phyloP scores from a whole-genome alignment of 2,797 vertebrate species.

The Catharus ustulatus region DNA sequence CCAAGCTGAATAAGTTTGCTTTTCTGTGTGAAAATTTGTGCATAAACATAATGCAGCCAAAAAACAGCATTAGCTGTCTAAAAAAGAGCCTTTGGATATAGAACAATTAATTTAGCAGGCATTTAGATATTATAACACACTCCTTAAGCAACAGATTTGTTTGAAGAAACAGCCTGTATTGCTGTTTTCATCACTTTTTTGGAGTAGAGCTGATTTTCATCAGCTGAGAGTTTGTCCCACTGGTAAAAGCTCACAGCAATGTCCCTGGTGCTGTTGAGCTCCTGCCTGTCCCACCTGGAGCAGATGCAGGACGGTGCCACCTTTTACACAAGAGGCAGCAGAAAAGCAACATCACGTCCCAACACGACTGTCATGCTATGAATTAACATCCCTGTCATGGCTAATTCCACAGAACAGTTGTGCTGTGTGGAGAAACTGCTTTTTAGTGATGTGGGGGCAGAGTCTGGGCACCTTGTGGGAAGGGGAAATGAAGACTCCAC shows the following conservation, averaged over 20 bases:
- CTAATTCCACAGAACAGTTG: neutral
- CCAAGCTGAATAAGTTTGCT: neutral
- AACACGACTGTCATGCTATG: rapidly evolving
- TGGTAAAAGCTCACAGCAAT: neutral
- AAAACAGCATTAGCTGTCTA: rapidly evolving
- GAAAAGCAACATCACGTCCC: neutral
- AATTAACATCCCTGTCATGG: neutral
- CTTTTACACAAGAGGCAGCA: neutral
- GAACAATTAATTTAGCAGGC: neutral
- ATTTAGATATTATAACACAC: neutral
- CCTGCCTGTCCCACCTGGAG: neutral
- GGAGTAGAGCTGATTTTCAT: neutral
- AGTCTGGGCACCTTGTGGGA: neutral
- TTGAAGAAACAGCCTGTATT: neutral
- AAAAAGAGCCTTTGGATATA: neutral
- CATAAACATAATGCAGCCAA: neutral
- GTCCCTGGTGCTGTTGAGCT: neutral
- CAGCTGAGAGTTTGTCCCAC: neutral
- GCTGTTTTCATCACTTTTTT: neutral
- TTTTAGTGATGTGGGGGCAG: rapidly evolving
- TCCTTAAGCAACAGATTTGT: neutral
- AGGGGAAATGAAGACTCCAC: neutral
- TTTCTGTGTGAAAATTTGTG: neutral
- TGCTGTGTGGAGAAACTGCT: neutral
- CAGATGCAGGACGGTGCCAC: neutral